Conservation (phyloP, 2,797 vertebrate species). For the Lepus townsendii region DNA sequence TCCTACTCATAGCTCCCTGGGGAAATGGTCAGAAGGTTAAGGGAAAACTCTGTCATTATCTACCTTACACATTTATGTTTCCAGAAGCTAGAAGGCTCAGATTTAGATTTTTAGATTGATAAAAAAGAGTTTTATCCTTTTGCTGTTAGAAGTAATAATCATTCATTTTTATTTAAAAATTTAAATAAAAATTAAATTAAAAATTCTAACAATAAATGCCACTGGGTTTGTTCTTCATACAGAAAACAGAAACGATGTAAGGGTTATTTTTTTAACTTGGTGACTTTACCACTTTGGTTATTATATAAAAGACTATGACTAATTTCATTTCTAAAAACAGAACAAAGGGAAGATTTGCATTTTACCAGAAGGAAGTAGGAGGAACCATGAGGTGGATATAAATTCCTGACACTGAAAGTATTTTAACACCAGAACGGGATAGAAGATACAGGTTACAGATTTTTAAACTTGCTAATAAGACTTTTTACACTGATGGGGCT, state of each 20-base stretch:
- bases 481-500: slow-evolving; percentile 36
- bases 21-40: slow-evolving; percentile 33
- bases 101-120: slow-evolving; percentile 42
- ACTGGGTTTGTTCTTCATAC: slow-evolving; percentile 51
- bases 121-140: slow-evolving; percentile 19
- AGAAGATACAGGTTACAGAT: neutral
- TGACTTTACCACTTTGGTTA: slow-evolving; percentile 77
- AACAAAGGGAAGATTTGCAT: slow-evolving; percentile 78
- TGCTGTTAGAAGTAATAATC: neutral
- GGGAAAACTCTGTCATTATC: neutral
- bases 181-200: slow-evolving; percentile 50
- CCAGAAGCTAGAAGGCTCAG: neutral
- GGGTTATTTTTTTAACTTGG: slow-evolving; percentile 50
- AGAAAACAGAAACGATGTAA: slow-evolving; percentile 41
- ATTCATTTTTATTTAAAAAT: slow-evolving; percentile 29
- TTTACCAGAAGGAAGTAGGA: slow-evolving; percentile 77
- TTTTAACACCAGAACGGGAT: slow-evolving; percentile 29
- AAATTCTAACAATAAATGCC: slow-evolving; percentile 6
- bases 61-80: slow-evolving; percentile 22
- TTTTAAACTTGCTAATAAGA: slow-evolving; percentile 14
- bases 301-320: slow-evolving; percentile 83
- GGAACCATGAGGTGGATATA: slow-evolving; percentile 68
- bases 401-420: slow-evolving; percentile 58
- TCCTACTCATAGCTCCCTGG: neutral
- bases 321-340: slow-evolving; percentile 80